phyloP scores from a whole-genome alignment of 2,888 invertebrate genomes.

The Lissonota sp. region DNA sequence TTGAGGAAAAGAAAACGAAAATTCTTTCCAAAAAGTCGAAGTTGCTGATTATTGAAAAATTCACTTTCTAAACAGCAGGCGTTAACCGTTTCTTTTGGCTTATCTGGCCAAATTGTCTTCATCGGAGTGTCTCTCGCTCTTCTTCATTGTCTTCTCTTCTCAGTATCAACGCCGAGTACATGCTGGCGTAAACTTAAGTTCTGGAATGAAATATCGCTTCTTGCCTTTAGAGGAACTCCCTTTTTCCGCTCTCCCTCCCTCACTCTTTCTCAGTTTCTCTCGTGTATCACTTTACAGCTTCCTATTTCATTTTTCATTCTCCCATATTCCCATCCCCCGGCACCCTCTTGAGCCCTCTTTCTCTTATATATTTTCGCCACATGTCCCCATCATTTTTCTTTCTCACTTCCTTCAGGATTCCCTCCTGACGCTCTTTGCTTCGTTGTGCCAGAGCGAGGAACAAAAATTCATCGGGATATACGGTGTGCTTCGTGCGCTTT shows the following conservation, averaged over 20 bases:
- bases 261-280: constrained; percentile 23
- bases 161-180: constrained; percentile 25
- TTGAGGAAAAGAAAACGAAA: no score
- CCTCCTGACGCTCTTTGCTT: constrained; percentile 38
- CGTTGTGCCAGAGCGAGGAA: constrained; percentile 61
- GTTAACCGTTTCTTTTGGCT: no score
- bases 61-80: no score
- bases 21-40: no score
- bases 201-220: constrained; percentile 68
- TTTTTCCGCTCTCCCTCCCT: constrained; percentile 16
- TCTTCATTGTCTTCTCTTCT: neutral
- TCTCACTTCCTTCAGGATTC: constrained; percentile 13
- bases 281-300: constrained; percentile 29
- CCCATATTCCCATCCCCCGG: constrained; percentile 12
- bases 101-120: no score
- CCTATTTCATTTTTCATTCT: constrained; percentile 29
- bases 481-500: constrained; percentile 21
- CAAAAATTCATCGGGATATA: constrained; percentile 53
- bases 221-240: constrained; percentile 45
- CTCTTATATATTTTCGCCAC: constrained; percentile 54
- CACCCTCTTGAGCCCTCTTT: constrained; percentile 10
- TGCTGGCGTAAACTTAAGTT: constrained; percentile 50
- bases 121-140: neutral
- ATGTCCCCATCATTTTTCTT: constrained; percentile 43
- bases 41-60: no score